A percentile compares a stretch with the other conserved stretches of the same genome.
phyloP scores from a whole-genome alignment of 2,113 vertebrate genomes.

The Haemorhous mexicanus region DNA sequence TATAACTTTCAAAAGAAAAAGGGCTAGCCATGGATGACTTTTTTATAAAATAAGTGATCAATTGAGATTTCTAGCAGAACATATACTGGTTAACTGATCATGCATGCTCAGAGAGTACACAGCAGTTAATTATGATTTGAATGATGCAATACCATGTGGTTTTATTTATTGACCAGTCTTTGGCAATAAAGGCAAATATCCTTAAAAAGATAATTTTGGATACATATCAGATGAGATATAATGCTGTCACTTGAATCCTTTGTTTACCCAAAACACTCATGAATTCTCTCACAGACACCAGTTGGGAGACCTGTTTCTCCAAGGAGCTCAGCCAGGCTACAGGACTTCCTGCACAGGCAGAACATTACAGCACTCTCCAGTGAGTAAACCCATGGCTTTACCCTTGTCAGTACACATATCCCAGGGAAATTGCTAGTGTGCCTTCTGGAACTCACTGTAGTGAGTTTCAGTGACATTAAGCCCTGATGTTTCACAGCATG shows the following conservation, averaged over 20 bases:
- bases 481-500: background rate
- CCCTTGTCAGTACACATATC: background rate
- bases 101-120: background rate
- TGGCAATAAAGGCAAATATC: background rate
- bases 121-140: background rate
- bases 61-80: background rate
- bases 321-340: background rate
- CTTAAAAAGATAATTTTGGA: background rate
- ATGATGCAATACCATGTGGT: background rate
- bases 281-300: background rate
- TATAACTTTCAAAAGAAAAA: conserved; percentile 52
- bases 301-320: background rate
- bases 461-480: background rate
- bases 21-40: background rate
- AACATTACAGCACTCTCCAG: background rate
- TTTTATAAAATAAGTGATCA: conserved; percentile 5
- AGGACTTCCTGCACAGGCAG: background rate
- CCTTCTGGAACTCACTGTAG: background rate
- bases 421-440: background rate
- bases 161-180: background rate
- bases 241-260: background rate
- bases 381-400: background rate
- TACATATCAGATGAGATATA: background rate
- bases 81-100: background rate
- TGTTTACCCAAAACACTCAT: background rate